A percentile compares a stretch with the other conserved stretches of the same genome.
These are phyloP conservation scores for Hartigia nigra DNA, from an alignment of 2,888 invertebrate genomes.

Conservation along the genomic window DNA sequence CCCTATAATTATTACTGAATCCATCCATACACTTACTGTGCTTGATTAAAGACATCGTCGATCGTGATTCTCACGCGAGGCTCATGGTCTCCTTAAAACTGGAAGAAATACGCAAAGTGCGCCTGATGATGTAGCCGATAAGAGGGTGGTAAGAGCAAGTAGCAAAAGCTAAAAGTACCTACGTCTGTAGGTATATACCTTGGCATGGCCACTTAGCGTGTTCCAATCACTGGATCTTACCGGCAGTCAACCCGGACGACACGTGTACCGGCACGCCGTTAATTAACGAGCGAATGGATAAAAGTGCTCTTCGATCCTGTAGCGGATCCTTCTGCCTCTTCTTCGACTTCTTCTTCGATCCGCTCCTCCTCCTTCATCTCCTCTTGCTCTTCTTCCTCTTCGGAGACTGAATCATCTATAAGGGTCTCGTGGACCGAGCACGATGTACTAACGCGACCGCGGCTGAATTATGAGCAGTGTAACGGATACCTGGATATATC, in stretches of 20 bases:
- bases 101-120: constrained; percentile 15
- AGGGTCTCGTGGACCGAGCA: background rate
- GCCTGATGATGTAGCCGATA: background rate
- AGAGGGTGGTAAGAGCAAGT: background rate
- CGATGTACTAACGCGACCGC: background rate
- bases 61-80: background rate
- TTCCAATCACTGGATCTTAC: background rate
- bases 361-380: too few relatives aligned
- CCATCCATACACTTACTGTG: background rate
- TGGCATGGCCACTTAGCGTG: constrained; percentile 6
- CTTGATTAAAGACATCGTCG: background rate
- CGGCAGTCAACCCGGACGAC: constrained; percentile 11
- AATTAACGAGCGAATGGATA: constrained; percentile 21
- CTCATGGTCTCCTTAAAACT: background rate
- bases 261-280: constrained; percentile 23
- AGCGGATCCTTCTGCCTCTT: background rate
- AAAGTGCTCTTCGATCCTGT: constrained; percentile 2
- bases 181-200: background rate
- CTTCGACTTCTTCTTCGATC: background rate
- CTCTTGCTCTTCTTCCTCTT: too few relatives aligned
- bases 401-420: background rate
- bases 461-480: constrained; percentile 22
- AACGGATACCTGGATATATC: constrained; percentile 18
- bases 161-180: background rate
- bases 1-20: background rate